phyloP scores from a whole-genome alignment of 2,797 vertebrate species.

The Pseudochirops corinnae region DNA sequence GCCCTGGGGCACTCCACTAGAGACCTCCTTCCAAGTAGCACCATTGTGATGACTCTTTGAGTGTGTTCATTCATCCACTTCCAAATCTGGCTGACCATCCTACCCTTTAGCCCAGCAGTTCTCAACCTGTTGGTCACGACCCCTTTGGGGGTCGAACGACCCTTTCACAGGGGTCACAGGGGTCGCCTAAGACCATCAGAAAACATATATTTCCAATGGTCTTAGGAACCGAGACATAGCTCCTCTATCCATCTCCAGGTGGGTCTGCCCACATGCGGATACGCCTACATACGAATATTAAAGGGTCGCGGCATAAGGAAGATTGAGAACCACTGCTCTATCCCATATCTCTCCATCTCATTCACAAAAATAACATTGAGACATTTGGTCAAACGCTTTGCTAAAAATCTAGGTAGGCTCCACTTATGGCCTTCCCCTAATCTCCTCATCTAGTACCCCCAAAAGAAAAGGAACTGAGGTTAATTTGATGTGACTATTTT shows the following conservation, averaged over 20 bases:
- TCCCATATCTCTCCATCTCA: neutral
- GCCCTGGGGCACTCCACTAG: neutral
- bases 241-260: no score
- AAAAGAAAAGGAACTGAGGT: neutral
- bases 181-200: no score
- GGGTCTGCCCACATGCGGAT: no score
- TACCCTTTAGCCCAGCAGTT: neutral
- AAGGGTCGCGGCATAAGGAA: no score
- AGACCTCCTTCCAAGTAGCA: neutral
- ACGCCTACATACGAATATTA: no score
- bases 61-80: neutral
- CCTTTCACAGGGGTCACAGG: no score
- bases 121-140: no score
- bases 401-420: neutral
- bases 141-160: no score
- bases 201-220: no score
- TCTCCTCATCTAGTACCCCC: neutral
- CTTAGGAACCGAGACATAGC: no score
- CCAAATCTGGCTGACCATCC: neutral
- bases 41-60: neutral
- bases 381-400: neutral
- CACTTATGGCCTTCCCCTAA: neutral
- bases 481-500: neutral
- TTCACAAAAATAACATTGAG: neutral
- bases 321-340: no score